Conservation (phyloP, 2,797 vertebrate species). For the Typhlichthys subterraneus region DNA sequence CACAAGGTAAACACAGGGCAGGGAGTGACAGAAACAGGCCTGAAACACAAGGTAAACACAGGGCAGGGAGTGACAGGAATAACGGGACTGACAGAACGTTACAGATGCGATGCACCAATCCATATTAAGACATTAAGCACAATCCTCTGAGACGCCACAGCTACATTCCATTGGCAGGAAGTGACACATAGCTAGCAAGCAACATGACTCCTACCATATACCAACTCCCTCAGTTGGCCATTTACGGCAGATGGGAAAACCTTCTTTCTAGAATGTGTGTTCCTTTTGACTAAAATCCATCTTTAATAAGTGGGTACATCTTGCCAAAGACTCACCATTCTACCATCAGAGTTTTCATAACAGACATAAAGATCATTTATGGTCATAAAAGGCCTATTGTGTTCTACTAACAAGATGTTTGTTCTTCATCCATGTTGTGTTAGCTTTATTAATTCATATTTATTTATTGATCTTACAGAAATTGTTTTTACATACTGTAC, state of each 20-base stretch:
- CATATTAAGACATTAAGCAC: too few relatives aligned
- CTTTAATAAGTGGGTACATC: constrained; percentile 61
- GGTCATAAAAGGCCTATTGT: constrained; percentile 38
- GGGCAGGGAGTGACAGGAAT: too few relatives aligned
- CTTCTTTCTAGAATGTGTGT: constrained; percentile 47
- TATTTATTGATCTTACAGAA: background rate
- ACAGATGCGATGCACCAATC: too few relatives aligned
- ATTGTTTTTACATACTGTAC: too few relatives aligned
- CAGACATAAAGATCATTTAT: constrained; percentile 42
- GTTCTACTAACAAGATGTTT: background rate
- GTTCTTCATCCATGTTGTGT: constrained; percentile 35
- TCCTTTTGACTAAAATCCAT: constrained; percentile 49
- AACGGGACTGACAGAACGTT: too few relatives aligned
- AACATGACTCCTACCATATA: constrained; percentile 40
- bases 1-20: too few relatives aligned
- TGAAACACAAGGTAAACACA: too few relatives aligned
- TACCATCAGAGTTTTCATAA: constrained; percentile 67
- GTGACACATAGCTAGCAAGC: constrained; percentile 52
- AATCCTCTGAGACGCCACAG: constrained; percentile 7
- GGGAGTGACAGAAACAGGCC: too few relatives aligned
- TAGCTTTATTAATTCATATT: constrained; percentile 33
- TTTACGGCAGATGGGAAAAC: constrained; percentile 54
- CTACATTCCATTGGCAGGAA: constrained; percentile 43
- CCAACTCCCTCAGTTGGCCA: constrained; percentile 49
- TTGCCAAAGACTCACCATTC: constrained; percentile 57